Evolutionary conservation across 2,113 vertebrate species (phyloP), one percentile per base, ranked within the genome.

Genomic region (Anhinga rufa): DNA sequence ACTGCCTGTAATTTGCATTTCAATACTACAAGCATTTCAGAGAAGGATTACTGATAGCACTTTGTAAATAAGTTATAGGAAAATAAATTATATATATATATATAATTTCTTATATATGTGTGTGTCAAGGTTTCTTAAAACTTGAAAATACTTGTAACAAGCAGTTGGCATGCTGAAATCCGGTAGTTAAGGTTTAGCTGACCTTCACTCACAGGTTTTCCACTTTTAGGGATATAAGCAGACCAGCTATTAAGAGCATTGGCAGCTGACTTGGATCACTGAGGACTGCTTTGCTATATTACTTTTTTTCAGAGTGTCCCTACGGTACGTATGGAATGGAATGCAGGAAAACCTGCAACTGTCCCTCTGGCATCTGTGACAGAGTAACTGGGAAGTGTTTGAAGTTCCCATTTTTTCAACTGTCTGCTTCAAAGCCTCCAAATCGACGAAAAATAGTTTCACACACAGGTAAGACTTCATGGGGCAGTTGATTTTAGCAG

Each of bases 241-340:
- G 62, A 46, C 3, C 18, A 52, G 12, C 19, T 79, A 28, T 24
- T 88, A 62, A 51, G 40, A 61, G 44, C 31, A 36, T 49, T 34
- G 44, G 15, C 13, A 88, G 28, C 9, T 84, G 34, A 70, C 22
- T 49, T 75, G 38, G 7, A 44, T 83, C 44, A 48, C 26, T 83
- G 55, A 91, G 54, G 78, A 14, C 7, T 52, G 21, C 64, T 95
- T 88, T 90, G 72, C 13, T 86, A 0, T 46, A 14, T 81, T 31
- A 65, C 40, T 71, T 69, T 92, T 75, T 93, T 86, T 66, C 98
- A 99, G 99, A 99, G n/a, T 99, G 99, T 86, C 97, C 97, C 17
- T 99, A 98, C 4, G 99, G 99, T 81, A 99, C 99, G 66, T 99
- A 99, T 4, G 99, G 99, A 65, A 91, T 99, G 60, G 99, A 99